Base-by-base conservation (phyloP, 2,888 invertebrate genomes). In the Agonopterix subpropinquella region DNA sequence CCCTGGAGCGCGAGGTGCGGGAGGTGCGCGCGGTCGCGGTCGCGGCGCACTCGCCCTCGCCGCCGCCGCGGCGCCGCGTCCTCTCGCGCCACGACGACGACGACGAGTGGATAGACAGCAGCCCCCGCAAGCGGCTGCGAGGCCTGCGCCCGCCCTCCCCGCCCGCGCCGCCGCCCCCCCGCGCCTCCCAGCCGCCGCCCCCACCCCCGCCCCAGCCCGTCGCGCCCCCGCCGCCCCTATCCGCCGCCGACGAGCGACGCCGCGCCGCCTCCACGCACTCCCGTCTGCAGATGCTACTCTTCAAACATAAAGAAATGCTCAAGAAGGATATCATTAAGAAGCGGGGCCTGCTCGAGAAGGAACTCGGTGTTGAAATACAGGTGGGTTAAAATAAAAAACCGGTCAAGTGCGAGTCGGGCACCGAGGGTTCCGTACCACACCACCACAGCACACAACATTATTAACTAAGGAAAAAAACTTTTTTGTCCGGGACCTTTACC, bases 301-400 rank as follows among this genome's bases (percentile, higher is more conserved):
- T 94, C 76, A 92, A 95, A 63, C 97, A 98, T 66, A 98, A 97
- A 72, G 98, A 98, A 76, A 88, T 94, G 62, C 91, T 98, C 45
- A 97, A 97, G 78, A 97, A 96, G 70, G 97, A 97, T 67, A 98
- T 98, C 57, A 91, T 97, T 54, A 94, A 96, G 67, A 98, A 98
- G 73, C 90, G 98, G 58, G 95, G 95, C 1, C 83, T 96, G 11
- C 91, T 98, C 49, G 97, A 97, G 71, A 95, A 96, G 64, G 96
- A 96, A 74, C 89, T 98, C 51, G 95, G 96, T 65, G 93, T 94
- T 55, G 96, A 97, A 75, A 97, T 98, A 71, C 96, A 96, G 92
- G 93, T 92, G 55, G 41, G 52, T 51, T 18, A 7, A 5, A 28
- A 5, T 28, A 5, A 28, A 5, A 28, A 28, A 28, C 1, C 18